Evolutionary conservation across 2,113 vertebrate genomes (phyloP).

Genomic region (Aix galericulata): DNA sequence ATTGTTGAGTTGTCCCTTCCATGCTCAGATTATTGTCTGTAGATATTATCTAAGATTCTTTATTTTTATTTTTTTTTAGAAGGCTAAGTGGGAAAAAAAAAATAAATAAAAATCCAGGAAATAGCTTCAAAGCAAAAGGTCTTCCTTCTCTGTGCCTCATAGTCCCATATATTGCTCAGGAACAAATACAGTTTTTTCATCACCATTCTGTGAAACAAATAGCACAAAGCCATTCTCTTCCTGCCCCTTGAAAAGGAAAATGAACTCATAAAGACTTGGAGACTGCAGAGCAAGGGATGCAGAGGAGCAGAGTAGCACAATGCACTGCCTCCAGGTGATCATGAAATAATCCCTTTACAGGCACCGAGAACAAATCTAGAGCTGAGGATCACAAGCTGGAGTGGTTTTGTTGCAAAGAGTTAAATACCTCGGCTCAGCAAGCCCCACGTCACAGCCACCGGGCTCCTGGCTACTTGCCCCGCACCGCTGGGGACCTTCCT

Average conservation of each 20-base stretch:
- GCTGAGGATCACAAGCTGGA: background rate
- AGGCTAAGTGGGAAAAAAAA: background rate
- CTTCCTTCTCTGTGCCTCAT: background rate
- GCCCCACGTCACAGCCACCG: background rate
- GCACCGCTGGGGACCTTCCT: background rate
- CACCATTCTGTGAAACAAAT: background rate
- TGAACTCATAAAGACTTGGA: background rate
- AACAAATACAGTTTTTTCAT: background rate
- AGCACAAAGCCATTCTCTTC: background rate
- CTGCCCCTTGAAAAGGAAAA: background rate
- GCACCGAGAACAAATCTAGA: background rate
- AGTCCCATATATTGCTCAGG: background rate
- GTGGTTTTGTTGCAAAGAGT: background rate
- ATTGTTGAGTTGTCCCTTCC: background rate
- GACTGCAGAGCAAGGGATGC: background rate
- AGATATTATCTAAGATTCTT: background rate
- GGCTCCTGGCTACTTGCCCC: background rate
- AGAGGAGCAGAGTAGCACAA: background rate
- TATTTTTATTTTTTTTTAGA: background rate
- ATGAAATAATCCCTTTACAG: background rate
- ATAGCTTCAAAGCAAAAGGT: background rate
- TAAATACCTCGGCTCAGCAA: background rate
- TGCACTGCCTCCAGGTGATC: background rate
- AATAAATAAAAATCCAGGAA: background rate
- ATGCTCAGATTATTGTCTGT: background rate